Evolutionary conservation across 2,797 vertebrate genomes (phyloP).

Genomic region (Phalloptychus januarius): DNA sequence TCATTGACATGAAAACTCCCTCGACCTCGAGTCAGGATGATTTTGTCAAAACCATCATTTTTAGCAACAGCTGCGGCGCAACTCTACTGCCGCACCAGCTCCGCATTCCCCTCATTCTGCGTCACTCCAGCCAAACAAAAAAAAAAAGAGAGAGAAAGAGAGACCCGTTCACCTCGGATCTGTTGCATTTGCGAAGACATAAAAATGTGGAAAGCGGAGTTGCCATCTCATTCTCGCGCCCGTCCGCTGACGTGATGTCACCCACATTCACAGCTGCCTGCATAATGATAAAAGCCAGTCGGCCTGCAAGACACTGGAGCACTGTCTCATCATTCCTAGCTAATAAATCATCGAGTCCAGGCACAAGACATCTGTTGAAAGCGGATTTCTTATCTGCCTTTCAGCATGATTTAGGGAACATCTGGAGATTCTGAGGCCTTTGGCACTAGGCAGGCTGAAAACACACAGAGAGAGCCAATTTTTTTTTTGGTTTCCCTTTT

Average conservation of each 20-base stretch:
- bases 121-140: constrained; percentile 7
- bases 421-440: constrained; percentile 67
- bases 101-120: constrained; percentile 24
- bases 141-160: not conserved
- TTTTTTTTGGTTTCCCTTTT: constrained; percentile 29
- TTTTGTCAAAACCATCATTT: constrained; percentile 9
- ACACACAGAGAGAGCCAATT: constrained; percentile 47
- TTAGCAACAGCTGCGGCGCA: not conserved
- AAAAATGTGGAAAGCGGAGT: constrained; percentile 34
- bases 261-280: constrained; percentile 68
- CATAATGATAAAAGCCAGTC: constrained; percentile 62
- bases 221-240: constrained; percentile 40
- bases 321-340: constrained; percentile 71
- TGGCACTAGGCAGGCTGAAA: constrained; percentile 42
- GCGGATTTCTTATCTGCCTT: constrained; percentile 67
- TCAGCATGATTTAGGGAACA: constrained; percentile 57
- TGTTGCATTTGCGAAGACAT: constrained; percentile 22
- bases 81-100: constrained; percentile 1
- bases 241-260: constrained; percentile 64
- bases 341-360: constrained; percentile 64
- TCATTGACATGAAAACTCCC: not conserved
- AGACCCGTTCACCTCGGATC: constrained; percentile 28
- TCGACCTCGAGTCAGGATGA: constrained; percentile 2
- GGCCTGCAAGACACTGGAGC: constrained; percentile 55
- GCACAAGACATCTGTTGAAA: constrained; percentile 68